These are phyloP conservation scores for Monopis laevigella DNA, from an alignment of 2,888 invertebrate genomes.

Conservation along the genomic window DNA sequence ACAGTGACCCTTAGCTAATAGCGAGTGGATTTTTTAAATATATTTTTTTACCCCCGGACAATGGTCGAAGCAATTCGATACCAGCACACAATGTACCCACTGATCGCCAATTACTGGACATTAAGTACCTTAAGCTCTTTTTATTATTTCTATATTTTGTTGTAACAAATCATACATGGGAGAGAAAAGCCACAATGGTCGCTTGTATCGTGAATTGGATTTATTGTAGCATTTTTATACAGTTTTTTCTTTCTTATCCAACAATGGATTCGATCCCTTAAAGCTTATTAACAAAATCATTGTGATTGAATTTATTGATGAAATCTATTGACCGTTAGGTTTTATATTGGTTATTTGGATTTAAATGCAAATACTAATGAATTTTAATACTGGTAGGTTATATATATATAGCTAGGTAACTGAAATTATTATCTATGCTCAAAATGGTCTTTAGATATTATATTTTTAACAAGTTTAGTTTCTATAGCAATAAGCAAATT, in stretches of 20 bases:
- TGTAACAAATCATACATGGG: slow-evolving; percentile 60
- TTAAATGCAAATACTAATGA: too few species aligned
- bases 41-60: slow-evolving; percentile 45
- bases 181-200: slow-evolving; percentile 46
- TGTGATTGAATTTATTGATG: too few species aligned
- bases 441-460: too few species aligned
- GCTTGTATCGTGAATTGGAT: slow-evolving; percentile 50
- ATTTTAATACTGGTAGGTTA: too few species aligned
- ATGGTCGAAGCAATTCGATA: slow-evolving; percentile 45
- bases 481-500: too few species aligned
- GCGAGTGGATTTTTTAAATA: slow-evolving; percentile 44
- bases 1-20: slow-evolving; percentile 48
- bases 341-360: too few species aligned
- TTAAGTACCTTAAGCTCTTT: slow-evolving; percentile 65
- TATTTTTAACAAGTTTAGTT: too few species aligned
- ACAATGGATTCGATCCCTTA: too few species aligned
- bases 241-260: slow-evolving; percentile 41
- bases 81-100: slow-evolving; percentile 62
- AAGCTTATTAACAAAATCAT: too few species aligned
- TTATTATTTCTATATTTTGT: slow-evolving; percentile 60
- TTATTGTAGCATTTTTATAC: slow-evolving; percentile 39
- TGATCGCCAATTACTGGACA: slow-evolving; percentile 68
- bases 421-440: too few species aligned
- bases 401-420: too few species aligned
- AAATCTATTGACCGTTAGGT: too few species aligned